These are phyloP conservation scores for Chrysaora quinquecirrha DNA, from an alignment of 30 jellyfish, hydroid and myxozoan species.

Conservation along the genomic window DNA sequence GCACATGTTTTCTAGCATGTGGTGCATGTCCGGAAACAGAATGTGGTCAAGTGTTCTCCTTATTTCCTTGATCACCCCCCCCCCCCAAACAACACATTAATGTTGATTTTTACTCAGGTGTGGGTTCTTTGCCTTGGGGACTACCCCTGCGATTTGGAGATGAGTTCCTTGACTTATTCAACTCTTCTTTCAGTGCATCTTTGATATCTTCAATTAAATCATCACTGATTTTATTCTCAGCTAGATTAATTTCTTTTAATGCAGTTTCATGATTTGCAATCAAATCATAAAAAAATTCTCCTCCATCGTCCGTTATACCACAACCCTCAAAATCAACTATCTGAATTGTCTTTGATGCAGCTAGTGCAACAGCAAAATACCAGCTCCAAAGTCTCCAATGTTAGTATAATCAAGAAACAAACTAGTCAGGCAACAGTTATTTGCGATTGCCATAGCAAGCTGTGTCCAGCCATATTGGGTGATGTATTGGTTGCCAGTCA, in stretches of 20 bases:
- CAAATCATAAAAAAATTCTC: conserved; percentile 86
- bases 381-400: conserved; percentile 99
- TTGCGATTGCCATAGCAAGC: conserved; percentile 95
- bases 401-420: conserved; percentile 88
- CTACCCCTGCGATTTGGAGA: conserved; percentile 45
- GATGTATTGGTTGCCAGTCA: conserved; percentile 89
- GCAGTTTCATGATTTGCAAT: conserved; percentile 70
- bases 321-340: conserved; percentile 89
- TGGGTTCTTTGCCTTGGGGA: conserved; percentile 64
- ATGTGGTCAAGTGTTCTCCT: too few relatives aligned
- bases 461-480: conserved; percentile 98
- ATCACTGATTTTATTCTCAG: conserved; percentile 82
- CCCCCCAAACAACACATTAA: too few relatives aligned
- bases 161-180: conserved; percentile 2
- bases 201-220: conserved; percentile 84
- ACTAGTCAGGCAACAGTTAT: conserved; percentile 66
- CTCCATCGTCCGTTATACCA: conserved; percentile 93
- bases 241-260: conserved; percentile 73
- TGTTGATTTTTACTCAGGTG: conserved; percentile 46
- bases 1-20: too few relatives aligned
- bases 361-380: conserved; percentile 91
- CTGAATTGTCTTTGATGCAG: conserved; percentile 77
- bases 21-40: too few relatives aligned
- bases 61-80: too few relatives aligned
- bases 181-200: conserved; percentile 61